These are phyloP conservation scores for Eucera pruinosa DNA, from an alignment of 2,888 invertebrate species.

Conservation along the genomic window DNA sequence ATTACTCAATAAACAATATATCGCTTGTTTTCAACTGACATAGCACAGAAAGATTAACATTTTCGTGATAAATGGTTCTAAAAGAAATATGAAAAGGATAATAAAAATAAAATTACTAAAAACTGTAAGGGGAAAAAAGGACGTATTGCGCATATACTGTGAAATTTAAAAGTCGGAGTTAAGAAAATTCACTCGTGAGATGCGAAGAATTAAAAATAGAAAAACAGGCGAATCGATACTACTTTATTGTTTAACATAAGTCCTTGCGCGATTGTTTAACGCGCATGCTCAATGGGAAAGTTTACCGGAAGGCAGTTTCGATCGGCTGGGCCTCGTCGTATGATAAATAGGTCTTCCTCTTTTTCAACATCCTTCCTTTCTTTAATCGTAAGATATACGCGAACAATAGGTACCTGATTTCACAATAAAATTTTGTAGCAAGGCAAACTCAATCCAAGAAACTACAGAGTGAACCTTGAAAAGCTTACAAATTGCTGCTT, in stretches of 20 bases:
- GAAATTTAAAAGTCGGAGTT: no score
- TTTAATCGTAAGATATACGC: background rate
- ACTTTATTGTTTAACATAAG: conserved; percentile 39
- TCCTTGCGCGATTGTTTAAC: conserved; percentile 12
- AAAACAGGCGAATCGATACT: conserved; percentile 25
- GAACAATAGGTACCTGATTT: background rate
- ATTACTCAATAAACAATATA: no score
- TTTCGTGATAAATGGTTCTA: no score
- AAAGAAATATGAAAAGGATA: no score
- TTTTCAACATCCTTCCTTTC: conserved; percentile 24
- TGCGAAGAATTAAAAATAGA: conserved; percentile 25
- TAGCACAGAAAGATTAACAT: no score
- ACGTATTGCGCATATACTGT: background rate
- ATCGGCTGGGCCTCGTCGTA: conserved; percentile 41
- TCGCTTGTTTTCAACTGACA: background rate
- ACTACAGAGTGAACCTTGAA: background rate
- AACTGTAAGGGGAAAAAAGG: no score
- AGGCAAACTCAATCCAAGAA: background rate
- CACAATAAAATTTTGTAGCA: background rate
- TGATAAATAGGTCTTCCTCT: conserved; percentile 44
- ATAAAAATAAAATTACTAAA: no score
- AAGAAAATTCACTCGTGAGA: background rate
- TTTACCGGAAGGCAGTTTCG: conserved; percentile 46
- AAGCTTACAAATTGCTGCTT: background rate
- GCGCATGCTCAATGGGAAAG: conserved; percentile 35